Evolutionary conservation across 1,140 invertebrate genomes (phyloP), one percentile per base, ranked within the genome.

Genomic region (Pteromalus puparum): DNA sequence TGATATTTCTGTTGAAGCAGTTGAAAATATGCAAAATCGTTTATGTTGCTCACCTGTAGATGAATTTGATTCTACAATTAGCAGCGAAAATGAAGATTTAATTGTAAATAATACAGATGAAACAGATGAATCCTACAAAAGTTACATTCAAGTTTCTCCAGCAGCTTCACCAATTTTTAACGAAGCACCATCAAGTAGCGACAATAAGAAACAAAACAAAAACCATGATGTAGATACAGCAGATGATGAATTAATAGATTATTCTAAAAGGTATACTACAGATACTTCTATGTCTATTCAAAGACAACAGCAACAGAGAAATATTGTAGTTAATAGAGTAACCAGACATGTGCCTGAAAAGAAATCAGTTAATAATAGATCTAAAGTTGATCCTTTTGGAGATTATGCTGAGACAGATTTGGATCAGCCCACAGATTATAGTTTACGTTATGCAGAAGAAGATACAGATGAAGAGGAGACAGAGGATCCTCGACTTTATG

Each of bases 341-440:
- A 24, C 74, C 1, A 82, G 84, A 82, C 61, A 34, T 67, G 70
- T 86, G 61, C 81, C 85, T 82, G 76, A 75, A 80, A 86, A 86
- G n/a, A 86, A 86, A 75, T 65, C 46, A 38, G 42, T 34, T 15
- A 80, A 68, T 80, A 84, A 65, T 42, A 79, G 68, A 80, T 80
- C 83, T 65, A 90, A 91, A 81, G 87, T 89, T 0, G 90, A 91
- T 86, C 70, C 91, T 34, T 93, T 90, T 84, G 89, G 92, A 0
- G 92, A 92, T 78, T 97, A 97, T 90, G 96, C 96, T 65, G 97
- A 98, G 92, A 98, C 97, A 4, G 97, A 98, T 93, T 92, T 98
- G 5, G 97, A 98, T 93, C 97, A 98, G 91, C 97, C 97, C 0
- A 98, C 97, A 1, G 96, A 98, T 93, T 98, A 97, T 89, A 97